Conservation (phyloP, 2,888 invertebrate genomes). For the Agriopis aurantiaria region DNA sequence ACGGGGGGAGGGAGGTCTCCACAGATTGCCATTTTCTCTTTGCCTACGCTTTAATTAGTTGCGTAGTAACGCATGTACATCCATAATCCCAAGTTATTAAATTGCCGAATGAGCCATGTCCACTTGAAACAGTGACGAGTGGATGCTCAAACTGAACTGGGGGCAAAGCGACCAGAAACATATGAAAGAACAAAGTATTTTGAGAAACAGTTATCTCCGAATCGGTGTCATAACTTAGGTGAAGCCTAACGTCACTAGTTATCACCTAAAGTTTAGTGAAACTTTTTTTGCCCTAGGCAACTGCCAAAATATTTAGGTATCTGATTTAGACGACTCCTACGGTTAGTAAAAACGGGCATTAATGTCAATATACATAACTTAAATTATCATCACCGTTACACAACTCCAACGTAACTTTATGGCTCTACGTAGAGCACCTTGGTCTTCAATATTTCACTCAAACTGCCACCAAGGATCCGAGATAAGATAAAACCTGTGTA, state of each 20-base stretch:
- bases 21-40: conserved; percentile 87
- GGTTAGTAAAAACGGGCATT: too few relatives aligned
- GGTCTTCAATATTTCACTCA: conserved; percentile 57
- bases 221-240: too few relatives aligned
- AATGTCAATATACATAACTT: conserved; percentile 11
- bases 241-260: too few relatives aligned
- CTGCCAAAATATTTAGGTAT: too few relatives aligned
- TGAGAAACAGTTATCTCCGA: not conserved
- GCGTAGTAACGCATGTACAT: conserved; percentile 85
- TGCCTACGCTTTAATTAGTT: conserved; percentile 87
- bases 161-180: conserved; percentile 11
- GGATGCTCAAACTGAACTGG: not conserved
- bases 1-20: conserved; percentile 83
- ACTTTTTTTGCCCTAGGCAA: too few relatives aligned
- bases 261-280: too few relatives aligned
- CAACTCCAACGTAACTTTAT: conserved; percentile 37
- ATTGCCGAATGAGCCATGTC: conserved; percentile 55
- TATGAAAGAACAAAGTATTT: conserved; percentile 3
- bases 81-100: conserved; percentile 82
- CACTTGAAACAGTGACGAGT: conserved; percentile 24
- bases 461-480: conserved; percentile 60
- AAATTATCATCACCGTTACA: conserved; percentile 30
- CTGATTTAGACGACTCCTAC: too few relatives aligned
- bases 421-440: conserved; percentile 37
- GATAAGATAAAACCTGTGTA: conserved; percentile 65